phyloP scores from a whole-genome alignment of 2,797 vertebrate species.

The Eutrigla gurnardus region DNA sequence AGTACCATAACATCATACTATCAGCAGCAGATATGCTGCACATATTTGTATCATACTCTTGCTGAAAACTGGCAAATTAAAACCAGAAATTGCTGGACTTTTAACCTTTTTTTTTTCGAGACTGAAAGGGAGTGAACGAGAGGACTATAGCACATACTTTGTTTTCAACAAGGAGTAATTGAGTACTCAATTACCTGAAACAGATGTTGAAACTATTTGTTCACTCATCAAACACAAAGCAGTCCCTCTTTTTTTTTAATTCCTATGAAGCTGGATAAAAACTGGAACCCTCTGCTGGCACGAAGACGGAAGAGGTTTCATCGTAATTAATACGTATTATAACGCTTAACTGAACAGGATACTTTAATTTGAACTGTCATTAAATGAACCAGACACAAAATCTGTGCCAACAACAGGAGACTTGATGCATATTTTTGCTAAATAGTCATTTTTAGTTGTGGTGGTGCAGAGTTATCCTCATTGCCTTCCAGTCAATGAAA shows the following conservation, averaged over 20 bases:
- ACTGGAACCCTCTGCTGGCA: background rate
- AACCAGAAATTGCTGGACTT: conserved; percentile 26
- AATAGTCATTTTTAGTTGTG: background rate
- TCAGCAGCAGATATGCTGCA: conserved; percentile 39
- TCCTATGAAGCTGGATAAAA: background rate
- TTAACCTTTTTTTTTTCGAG: conserved; percentile 10
- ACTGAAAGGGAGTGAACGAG: background rate
- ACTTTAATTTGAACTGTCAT: conserved; percentile 9
- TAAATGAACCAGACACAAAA: conserved; percentile 1
- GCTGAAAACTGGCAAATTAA: conserved; percentile 16
- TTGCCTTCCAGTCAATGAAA: background rate
- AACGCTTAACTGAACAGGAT: background rate
- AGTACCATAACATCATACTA: conserved; percentile 27
- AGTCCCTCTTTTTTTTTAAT: background rate
- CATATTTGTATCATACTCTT: conserved; percentile 14
- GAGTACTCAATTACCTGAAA: conserved; percentile 34
- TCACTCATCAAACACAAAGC: conserved; percentile 13
- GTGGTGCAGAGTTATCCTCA: background rate
- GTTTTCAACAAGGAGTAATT: conserved; percentile 10
- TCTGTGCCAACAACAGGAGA: background rate
- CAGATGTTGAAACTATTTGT: conserved; percentile 41
- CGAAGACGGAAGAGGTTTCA: background rate
- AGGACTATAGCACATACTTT: background rate
- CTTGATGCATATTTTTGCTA: background rate
- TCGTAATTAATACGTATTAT: background rate